These are phyloP conservation scores for Lagopus muta DNA, from an alignment of 2,113 vertebrate genomes.

Conservation along the genomic window DNA sequence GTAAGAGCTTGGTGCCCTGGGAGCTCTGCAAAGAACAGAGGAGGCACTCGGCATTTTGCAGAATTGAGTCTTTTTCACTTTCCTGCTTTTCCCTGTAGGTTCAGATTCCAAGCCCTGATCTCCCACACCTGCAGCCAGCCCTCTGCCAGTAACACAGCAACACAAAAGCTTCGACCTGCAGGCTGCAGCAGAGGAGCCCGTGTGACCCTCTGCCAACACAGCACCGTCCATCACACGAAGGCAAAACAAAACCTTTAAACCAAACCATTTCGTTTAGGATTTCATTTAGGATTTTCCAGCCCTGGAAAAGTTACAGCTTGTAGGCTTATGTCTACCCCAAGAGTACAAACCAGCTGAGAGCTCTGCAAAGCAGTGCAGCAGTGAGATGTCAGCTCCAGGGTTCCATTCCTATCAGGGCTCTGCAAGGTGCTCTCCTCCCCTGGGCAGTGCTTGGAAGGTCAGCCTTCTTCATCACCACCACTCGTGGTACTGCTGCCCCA, in stretches of 20 bases:
- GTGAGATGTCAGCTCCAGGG: accelerated
- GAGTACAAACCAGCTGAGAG: not conserved
- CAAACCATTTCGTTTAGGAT: not conserved
- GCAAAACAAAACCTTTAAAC: not conserved
- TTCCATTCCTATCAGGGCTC: not conserved
- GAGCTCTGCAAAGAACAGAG: not conserved
- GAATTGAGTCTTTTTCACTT: not conserved
- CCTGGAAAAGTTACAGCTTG: not conserved
- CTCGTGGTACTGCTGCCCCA: not conserved
- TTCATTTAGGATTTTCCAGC: not conserved
- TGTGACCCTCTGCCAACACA: accelerated
- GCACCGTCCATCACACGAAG: not conserved
- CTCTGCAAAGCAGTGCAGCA: not conserved
- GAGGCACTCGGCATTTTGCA: not conserved
- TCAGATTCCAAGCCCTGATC: not conserved
- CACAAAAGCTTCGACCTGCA: not conserved
- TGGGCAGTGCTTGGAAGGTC: not conserved
- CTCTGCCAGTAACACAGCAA: accelerated
- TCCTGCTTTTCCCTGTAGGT: not conserved
- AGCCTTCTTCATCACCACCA: not conserved
- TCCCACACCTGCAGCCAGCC: not conserved
- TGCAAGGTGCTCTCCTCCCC: not conserved
- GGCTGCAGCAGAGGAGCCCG: not conserved
- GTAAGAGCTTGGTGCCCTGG: not conserved
- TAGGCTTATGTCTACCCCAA: not conserved